Conservation (phyloP, 2,888 invertebrate genomes). For the Apantesis nais region DNA sequence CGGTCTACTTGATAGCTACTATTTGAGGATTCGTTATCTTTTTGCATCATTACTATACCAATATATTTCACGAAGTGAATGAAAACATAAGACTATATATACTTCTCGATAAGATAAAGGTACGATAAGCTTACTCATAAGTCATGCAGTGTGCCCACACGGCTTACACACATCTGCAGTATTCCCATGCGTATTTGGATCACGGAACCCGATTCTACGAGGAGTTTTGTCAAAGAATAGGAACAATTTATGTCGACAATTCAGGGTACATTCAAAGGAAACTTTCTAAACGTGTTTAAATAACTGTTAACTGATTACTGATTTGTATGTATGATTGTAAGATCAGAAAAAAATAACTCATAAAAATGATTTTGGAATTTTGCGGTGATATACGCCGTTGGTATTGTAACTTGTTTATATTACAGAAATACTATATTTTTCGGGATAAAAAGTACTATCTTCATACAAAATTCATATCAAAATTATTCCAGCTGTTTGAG, state of each 20-base stretch:
- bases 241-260: neutral
- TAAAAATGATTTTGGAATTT: too few species aligned
- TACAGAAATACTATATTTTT: too few species aligned
- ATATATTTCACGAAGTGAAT: neutral
- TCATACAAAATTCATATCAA: too few species aligned
- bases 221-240: neutral
- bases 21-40: neutral
- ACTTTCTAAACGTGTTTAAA: neutral
- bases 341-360: neutral
- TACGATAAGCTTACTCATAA: constrained; percentile 8
- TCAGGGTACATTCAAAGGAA: neutral
- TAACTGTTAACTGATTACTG: neutral
- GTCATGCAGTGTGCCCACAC: constrained; percentile 5
- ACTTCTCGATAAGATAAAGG: neutral
- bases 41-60: neutral
- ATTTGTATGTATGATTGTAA: neutral
- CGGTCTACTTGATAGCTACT: neutral
- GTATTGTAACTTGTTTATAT: too few species aligned
- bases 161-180: constrained; percentile 15
- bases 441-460: too few species aligned
- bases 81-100: neutral
- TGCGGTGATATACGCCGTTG: too few species aligned
- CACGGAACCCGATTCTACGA: neutral
- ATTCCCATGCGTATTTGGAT: constrained; percentile 7
- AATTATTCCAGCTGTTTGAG: too few species aligned